Evolutionary conservation across 2,113 vertebrate genomes (phyloP).

Genomic region (Mustelus asterias): DNA sequence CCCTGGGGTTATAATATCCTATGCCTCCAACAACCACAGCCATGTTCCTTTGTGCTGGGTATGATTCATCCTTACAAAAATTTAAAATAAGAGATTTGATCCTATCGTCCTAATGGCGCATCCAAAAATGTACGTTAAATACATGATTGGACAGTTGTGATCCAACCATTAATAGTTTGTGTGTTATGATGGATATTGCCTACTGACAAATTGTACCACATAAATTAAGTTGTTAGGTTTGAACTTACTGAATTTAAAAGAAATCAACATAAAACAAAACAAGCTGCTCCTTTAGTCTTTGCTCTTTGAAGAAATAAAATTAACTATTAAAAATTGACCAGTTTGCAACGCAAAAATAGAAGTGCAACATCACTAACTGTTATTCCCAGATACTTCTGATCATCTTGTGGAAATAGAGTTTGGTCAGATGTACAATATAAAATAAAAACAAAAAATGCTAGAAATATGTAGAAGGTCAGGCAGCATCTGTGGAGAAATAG

Average conservation of each 20-base stretch:
- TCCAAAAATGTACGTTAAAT: too few species aligned
- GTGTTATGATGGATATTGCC: background rate
- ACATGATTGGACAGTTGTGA: background rate
- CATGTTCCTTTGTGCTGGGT: too few species aligned
- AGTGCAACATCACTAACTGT: background rate
- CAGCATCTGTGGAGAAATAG: too few species aligned
- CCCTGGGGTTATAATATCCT: too few species aligned
- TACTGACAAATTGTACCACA: background rate
- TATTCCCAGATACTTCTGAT: background rate
- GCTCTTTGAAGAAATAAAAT: background rate
- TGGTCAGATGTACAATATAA: too few species aligned
- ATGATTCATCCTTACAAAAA: too few species aligned
- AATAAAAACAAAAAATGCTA: too few species aligned
- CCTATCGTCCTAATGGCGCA: background rate
- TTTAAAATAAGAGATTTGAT: background rate
- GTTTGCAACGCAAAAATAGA: background rate
- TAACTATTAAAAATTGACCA: background rate
- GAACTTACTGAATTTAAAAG: background rate
- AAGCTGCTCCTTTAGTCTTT: background rate
- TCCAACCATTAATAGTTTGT: background rate
- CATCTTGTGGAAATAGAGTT: background rate
- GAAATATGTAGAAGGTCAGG: too few species aligned
- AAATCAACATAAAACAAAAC: background rate
- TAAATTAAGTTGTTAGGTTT: background rate
- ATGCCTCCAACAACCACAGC: too few species aligned